phyloP scores from a whole-genome alignment of 35 echinoderm and acorn worm species.

The Diadema setosum region DNA sequence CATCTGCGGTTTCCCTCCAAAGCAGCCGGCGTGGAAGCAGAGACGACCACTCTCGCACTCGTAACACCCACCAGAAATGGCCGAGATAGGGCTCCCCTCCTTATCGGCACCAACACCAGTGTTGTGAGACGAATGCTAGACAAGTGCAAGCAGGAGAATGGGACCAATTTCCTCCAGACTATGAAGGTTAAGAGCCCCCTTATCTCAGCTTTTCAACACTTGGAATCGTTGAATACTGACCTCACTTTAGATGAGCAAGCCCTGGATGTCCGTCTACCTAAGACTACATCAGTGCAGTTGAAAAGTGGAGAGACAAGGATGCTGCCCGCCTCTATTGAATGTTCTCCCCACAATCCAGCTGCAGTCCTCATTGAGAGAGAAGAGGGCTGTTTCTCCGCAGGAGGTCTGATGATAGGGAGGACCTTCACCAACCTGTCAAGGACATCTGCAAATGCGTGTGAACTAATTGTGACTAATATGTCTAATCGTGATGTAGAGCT shows the following conservation, averaged over 20 bases:
- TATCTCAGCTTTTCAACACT: not conserved
- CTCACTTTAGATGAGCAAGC: not conserved
- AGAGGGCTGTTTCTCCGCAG: not conserved
- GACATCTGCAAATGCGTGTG: not conserved
- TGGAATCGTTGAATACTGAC: not conserved
- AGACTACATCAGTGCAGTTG: not conserved
- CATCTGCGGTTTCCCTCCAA: not conserved
- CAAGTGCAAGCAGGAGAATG: not conserved
- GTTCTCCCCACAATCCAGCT: not conserved
- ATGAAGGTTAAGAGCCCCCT: not conserved
- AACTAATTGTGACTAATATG: not conserved
- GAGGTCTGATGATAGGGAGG: slow-evolving; percentile 1
- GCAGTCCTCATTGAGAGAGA: not conserved
- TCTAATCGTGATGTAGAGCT: no score
- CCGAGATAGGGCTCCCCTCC: not conserved
- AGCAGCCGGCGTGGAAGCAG: no score
- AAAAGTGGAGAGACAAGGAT: not conserved
- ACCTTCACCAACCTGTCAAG: not conserved
- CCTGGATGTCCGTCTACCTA: not conserved
- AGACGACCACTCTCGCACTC: not conserved
- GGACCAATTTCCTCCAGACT: not conserved
- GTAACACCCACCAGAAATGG: not conserved
- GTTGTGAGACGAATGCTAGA: not conserved
- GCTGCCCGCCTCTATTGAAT: not conserved
- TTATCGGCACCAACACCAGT: slow-evolving; percentile 33